Base-by-base conservation (phyloP, 2,888 invertebrate genomes). In the Bhutanitis thaidina region DNA sequence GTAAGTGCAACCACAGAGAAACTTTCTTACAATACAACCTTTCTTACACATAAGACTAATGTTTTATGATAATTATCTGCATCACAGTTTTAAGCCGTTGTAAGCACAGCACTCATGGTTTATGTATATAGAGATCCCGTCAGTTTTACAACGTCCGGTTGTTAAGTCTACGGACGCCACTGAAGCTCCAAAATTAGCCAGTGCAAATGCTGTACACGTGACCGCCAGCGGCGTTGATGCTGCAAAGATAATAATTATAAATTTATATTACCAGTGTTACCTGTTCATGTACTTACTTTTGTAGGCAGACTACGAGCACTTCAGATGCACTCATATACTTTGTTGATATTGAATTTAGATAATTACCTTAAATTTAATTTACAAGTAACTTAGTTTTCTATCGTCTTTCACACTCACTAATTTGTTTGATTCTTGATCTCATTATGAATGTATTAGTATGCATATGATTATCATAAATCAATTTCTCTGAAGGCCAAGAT, bases 141-240 rank as follows among this genome's bases (percentile, higher is more conserved):
- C 61, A 70, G 69, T 67, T 67, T 27, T 64, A 82, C 74, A 72
- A 78, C 84, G 71, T 84, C 85, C 86, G 84, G 79, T 69, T 61
- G 67, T 66, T 67, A 73, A 77, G 84, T 83, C 80, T 77, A 75
- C 75, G 82, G 75, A 77, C 83, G 77, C 64, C 61, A 55, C 47
- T 49, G 52, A 29, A 51, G 63, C 62, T 76, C 80, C 82, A 68
- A 84, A 87, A 83, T 84, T 82, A 85, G 78, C 77, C 70, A 63
- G 70, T 76, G 80, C 80, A 71, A 83, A 85, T 85, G 79, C 83
- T 67, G 63, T 55, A 71, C 81, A 78, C 77, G 77, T 61, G 57
- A 56, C 53, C 35, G 45, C 52, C 55, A 44, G 40, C 52, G 53
- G 46, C 52, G 54, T 36, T 56, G 58, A 56, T 56, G 57, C 48